Evolutionary conservation across 30 jellyfish, hydroid and myxozoan species (phyloP), one percentile per base, ranked within the genome.

Genomic region (Sanderia malayensis): DNA sequence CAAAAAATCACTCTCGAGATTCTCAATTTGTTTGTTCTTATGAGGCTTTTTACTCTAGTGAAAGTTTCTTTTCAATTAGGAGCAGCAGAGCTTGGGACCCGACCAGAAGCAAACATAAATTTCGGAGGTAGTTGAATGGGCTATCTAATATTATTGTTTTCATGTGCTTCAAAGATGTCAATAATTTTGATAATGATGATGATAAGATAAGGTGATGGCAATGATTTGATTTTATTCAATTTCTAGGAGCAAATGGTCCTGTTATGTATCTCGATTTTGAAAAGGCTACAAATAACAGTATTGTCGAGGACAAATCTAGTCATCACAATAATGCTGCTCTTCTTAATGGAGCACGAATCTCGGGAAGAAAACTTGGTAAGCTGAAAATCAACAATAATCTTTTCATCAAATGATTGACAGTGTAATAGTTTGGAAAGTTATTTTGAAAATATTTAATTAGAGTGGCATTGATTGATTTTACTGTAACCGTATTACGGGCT

Each of bases 251-350:
- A 20, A 46, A 66, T 18, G 93, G 85, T 45, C 96, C 96, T 1
- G 82, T 84, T 18, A 90, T 90, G 98, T 78, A 90, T 71, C 70
- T 90, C n/a, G 72, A 90, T 25, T 90, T 90, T 46, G 98, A 82
- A 23, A 55, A 79, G 45, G 77, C 70, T 2, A 60, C 79, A 19
- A 27, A 64, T 52, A 66, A 58, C 4, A 94, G 75, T 20, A 64
- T 77, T 21, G 83, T 84, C 10, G 62, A 45, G 21, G 98, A 90
- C 57, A 63, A 61, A 29, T 90, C 98, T 8, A 82, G 80, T 13
- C 81, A 90, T 79, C 73, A 53, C 15, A 90, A 90, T 59, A 87
- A 90, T 34, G 98, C 94, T 2, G 84, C 52, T 31, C 62, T 90
- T 28, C 86, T 80, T 69, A 90, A 90, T 57, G 98, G 98, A 1